Evolutionary conservation across 1,140 invertebrate species (phyloP).

Genomic region (Macrosteles quadrilineatus): DNA sequence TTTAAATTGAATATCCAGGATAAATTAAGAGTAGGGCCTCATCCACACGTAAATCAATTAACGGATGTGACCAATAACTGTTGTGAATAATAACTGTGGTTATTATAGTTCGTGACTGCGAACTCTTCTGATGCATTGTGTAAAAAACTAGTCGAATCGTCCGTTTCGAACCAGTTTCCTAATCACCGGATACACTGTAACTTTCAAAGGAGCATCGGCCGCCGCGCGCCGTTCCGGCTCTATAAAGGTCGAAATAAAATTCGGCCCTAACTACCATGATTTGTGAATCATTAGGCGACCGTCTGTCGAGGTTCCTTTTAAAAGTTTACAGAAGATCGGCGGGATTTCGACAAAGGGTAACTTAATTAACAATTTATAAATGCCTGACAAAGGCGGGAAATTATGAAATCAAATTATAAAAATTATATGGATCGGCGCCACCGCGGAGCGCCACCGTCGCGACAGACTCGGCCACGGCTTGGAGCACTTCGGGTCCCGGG

Average conservation of each 20-base stretch:
- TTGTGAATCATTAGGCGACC: slow-evolving; percentile 14
- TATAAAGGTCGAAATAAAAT: slow-evolving; percentile 1
- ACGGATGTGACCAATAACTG: too few species aligned
- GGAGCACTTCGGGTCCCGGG: not conserved
- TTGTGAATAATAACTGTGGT: not conserved
- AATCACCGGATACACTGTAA: slow-evolving; percentile 5
- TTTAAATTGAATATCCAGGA: too few species aligned
- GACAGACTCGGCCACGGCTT: too few species aligned
- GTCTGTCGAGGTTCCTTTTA: not conserved
- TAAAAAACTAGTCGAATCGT: not conserved
- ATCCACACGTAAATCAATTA: too few species aligned
- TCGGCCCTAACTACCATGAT: slow-evolving; percentile 17
- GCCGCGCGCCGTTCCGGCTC: not conserved
- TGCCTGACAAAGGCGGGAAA: slow-evolving; percentile 3
- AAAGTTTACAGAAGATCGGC: slow-evolving; percentile 13
- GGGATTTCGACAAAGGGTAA: slow-evolving; percentile 8
- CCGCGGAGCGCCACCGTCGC: too few species aligned
- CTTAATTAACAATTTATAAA: slow-evolving; percentile 20
- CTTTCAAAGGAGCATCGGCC: not conserved
- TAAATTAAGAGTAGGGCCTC: too few species aligned
- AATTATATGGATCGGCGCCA: slow-evolving; percentile 4
- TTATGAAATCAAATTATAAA: slow-evolving; percentile 26
- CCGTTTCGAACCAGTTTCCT: not conserved
- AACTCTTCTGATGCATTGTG: not conserved
- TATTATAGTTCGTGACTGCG: not conserved